Base-by-base conservation (phyloP, 2,113 vertebrate genomes). In the Seriola dumerili region DNA sequence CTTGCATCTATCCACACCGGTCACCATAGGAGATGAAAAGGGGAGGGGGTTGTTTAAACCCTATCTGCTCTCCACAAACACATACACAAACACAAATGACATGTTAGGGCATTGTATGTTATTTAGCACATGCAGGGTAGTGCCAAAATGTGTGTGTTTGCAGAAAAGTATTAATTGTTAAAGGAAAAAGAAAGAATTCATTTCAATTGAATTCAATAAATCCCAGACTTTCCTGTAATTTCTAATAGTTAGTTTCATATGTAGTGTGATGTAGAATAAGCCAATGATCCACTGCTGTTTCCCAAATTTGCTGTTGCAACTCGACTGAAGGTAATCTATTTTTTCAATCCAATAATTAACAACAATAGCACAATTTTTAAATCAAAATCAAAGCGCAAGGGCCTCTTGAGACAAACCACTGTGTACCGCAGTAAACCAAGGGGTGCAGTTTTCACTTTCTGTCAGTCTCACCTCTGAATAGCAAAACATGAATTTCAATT, bases 1-100 rank as follows among this genome's bases (percentile, higher is more conserved):
- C 80, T 87, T 89, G 81, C 81, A 89, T 83, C 80, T 67, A 79
- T 73, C 77, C 68, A 83, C 71, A 59, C 62, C 0, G 14, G 52
- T 85, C 81, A 50, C 72, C 57, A 29, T 50, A 77, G 80, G 85
- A 72, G 55, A 80, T 57, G 77, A 58, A 83, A 72, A 80, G 13
- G 9, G 5, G 50, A 44, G 61, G 76, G 52, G 52, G 4, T 70
- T 73, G 68, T 73, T 58, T 59, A 59, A 86, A 80, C 21, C 79
- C 16, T 52, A 2, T 77, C 67, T 57, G 70, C 10, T 76, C 19
- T 46, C 3, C 57, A 64, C 44, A 77, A 68, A 71, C 29, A 54
- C 65, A 67, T 23, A 61, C 44, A 57, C 61, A 67, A 34, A 64
- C 32, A 59, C 16, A 40, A 16, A 63, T 40, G 19, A 73, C 11